Percentiles rank a stretch among this genome's conserved stretches.
Conservation (phyloP, 2,888 invertebrate genomes). For the Pimpla rufipes region DNA sequence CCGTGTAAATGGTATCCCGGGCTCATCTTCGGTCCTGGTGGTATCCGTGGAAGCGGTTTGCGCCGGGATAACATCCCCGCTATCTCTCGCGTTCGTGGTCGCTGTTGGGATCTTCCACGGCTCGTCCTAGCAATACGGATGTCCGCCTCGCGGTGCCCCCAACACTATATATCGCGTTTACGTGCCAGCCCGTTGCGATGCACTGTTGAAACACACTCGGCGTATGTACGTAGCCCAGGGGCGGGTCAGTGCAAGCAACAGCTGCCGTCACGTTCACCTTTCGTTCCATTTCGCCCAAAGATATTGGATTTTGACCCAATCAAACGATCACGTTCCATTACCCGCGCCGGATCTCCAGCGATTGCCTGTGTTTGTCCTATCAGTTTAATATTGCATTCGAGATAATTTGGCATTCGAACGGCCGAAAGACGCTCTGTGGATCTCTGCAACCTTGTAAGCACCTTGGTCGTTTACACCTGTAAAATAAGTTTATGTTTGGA, state of each 20-base stretch:
- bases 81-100: conserved; percentile 54
- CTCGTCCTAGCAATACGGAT: conserved; percentile 45
- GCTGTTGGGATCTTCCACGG: conserved; percentile 36
- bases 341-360: neutral
- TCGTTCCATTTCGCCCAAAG: conserved; percentile 58
- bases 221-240: conserved; percentile 39
- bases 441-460: too few relatives aligned
- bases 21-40: conserved; percentile 37
- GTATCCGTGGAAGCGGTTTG: conserved; percentile 54
- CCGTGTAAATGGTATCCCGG: conserved; percentile 57
- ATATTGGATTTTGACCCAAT: conserved; percentile 59
- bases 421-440: neutral
- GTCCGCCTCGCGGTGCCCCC: conserved; percentile 12
- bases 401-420: neutral
- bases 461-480: too few relatives aligned
- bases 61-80: conserved; percentile 53
- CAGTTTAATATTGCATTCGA: neutral
- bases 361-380: neutral
- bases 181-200: conserved; percentile 51
- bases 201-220: conserved; percentile 51
- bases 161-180: conserved; percentile 41
- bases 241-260: conserved; percentile 59
- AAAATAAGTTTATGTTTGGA: too few relatives aligned
- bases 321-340: conserved; percentile 60
- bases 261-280: conserved; percentile 61